Evolutionary conservation across 2,113 vertebrate genomes (phyloP), one percentile per base, ranked within the genome.

Genomic region (Etia nguti): DNA sequence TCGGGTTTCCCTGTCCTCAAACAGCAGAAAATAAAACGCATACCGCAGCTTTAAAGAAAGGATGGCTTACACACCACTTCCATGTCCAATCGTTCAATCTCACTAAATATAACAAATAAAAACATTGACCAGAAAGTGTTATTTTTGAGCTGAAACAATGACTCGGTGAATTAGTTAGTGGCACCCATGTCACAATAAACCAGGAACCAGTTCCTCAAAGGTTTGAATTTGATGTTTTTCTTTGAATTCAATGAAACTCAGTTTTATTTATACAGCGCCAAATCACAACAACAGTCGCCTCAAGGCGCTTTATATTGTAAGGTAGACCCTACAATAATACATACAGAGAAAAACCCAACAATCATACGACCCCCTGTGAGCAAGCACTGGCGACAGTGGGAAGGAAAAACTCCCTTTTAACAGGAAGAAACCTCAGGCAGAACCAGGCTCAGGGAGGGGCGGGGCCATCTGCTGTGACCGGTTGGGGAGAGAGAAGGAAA

Each of bases 321-420:
- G 29, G 29, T 29, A 29, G 29, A 29, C 29, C 29, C 4, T 29
- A 29, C 29, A 29, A 29, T 29, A 29, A 29, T 29, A 62, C 59
- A 62, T 3, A 20, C 5, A 20, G 59, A 34, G 59, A 62, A 60
- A 60, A 10, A 29, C 29, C 2, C 57, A 60, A 20, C 0, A 0
- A 60, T 6, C 29, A 10, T 6, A 60, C 34, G 57, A 60, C 0
- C 0, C 57, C 29, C 59, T 20, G 6, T 34, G 29, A 34, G 29
- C 2, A 29, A 59, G 57, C 57, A 59, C 1, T 59, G 56, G 56
- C 0, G 56, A 59, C 56, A 29, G 56, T 16, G 24, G 7, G 24
- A 59, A 59, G 24, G 56, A 59, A 59, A 59, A 59, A 59, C 56
- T 59, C 13, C 56, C 56, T 59, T 59, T 59, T 59, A 59, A 59